A percentile compares a stretch with the other conserved stretches of the same genome.
These are phyloP conservation scores for Disparrhopalites patrizii DNA, from an alignment of 2,888 invertebrate genomes.

Conservation along the genomic window DNA sequence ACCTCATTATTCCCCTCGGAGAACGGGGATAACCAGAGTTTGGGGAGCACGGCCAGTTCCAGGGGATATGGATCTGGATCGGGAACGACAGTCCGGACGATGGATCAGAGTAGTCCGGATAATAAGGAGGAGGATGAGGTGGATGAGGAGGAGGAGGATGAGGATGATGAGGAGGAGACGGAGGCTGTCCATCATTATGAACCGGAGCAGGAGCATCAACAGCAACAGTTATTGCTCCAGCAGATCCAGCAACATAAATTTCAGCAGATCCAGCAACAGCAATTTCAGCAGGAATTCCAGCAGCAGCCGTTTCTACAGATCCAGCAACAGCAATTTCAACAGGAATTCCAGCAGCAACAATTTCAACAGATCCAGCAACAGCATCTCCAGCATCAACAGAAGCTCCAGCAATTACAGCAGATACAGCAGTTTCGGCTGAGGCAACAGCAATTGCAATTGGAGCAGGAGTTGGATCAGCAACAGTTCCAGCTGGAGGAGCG, in stretches of 20 bases:
- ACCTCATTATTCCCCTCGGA: slow-evolving; percentile 9
- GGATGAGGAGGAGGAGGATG: not conserved
- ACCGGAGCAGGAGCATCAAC: not conserved
- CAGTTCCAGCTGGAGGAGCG: no score
- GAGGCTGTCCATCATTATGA: not conserved
- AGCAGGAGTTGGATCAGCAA: no score
- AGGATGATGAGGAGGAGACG: not conserved
- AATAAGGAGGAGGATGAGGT: not conserved
- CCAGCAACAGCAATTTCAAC: not conserved
- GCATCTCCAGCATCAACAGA: not conserved
- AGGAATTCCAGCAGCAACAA: not conserved
- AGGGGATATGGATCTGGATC: slow-evolving; percentile 15
- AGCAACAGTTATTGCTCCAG: no score
- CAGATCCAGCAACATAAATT: no score
- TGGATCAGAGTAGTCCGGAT: not conserved
- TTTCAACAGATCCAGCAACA: not conserved
- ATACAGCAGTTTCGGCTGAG: no score
- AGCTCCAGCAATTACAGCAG: not conserved
- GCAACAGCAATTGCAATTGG: no score
- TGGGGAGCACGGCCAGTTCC: not conserved
- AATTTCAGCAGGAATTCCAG: no score
- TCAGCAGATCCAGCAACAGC: no score
- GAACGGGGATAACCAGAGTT: not conserved
- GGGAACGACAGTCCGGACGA: not conserved
- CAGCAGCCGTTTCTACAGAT: no score